Conservation (phyloP, 1,140 invertebrate genomes). For the Euborellia annulipes region DNA sequence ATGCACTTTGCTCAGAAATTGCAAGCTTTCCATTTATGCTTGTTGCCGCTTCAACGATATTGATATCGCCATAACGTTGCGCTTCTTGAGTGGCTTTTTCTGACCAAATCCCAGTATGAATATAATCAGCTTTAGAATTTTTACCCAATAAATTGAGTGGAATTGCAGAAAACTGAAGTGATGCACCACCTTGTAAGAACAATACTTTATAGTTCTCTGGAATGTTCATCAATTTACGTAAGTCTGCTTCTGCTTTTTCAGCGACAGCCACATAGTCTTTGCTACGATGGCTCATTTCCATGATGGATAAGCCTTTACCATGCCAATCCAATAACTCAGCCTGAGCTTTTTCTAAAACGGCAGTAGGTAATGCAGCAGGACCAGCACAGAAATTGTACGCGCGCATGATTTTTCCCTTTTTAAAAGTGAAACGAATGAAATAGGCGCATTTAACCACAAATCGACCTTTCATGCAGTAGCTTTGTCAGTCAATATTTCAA, state of each 20-base stretch:
- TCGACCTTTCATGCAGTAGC: too few species aligned
- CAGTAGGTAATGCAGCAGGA: background rate
- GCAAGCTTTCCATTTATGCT: slow-evolving; percentile 50
- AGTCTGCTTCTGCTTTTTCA: background rate
- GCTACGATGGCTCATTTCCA: background rate
- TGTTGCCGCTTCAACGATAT: slow-evolving; percentile 59
- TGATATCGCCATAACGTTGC: slow-evolving; percentile 80
- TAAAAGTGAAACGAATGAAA: too few species aligned
- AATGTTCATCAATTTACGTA: slow-evolving; percentile 34
- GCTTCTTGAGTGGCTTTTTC: slow-evolving; percentile 89
- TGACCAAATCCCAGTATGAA: slow-evolving; percentile 84
- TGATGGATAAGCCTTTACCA: background rate
- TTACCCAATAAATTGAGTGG: slow-evolving; percentile 75
- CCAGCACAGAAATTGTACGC: background rate
- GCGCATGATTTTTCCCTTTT: background rate
- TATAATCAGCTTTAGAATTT: slow-evolving; percentile 67
- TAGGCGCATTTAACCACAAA: too few species aligned
- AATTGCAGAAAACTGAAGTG: slow-evolving; percentile 82
- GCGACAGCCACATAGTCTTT: background rate
- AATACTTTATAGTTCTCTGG: slow-evolving; percentile 87
- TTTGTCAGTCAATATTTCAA: too few species aligned
- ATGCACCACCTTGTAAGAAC: slow-evolving; percentile 89
- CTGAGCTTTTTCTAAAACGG: background rate
- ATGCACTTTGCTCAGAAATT: slow-evolving; percentile 50
- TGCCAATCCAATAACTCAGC: background rate